Conservation (phyloP, 2,888 invertebrate species). For the Stratiomys singularior region DNA sequence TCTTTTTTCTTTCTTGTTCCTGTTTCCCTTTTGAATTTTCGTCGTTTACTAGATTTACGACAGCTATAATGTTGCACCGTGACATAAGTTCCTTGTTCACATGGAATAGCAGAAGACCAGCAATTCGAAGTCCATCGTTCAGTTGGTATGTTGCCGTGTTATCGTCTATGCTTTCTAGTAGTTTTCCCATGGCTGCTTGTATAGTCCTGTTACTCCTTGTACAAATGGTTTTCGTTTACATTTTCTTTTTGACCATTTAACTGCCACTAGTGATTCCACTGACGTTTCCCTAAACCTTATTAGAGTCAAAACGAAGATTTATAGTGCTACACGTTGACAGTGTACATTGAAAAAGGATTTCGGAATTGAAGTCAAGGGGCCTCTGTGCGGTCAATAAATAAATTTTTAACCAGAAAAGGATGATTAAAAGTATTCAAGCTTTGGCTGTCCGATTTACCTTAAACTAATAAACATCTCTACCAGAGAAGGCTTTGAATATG, state of each 20-base stretch:
- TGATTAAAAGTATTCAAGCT: too few relatives aligned
- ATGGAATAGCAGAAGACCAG: background rate
- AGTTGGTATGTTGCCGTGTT: background rate
- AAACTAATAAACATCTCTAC: too few relatives aligned
- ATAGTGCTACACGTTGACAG: background rate
- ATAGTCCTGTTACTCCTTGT: background rate
- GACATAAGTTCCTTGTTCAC: constrained; percentile 28
- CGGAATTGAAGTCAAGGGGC: background rate
- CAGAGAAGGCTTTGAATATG: too few relatives aligned
- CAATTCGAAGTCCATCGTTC: background rate
- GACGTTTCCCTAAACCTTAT: background rate
- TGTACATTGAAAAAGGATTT: constrained; percentile 8
- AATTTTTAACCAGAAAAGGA: too few relatives aligned
- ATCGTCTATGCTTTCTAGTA: background rate
- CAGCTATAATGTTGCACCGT: constrained; percentile 31
- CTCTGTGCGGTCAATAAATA: too few relatives aligned
- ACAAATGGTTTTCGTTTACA: background rate
- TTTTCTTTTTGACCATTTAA: background rate
- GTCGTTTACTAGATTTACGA: constrained; percentile 34
- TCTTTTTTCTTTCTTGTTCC: constrained; percentile 1
- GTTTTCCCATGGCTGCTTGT: constrained; percentile 3
- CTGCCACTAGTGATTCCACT: constrained; percentile 21
- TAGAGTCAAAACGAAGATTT: background rate
- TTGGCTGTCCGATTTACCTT: too few relatives aligned
- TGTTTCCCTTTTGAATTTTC: background rate